Base-by-base conservation (phyloP, 2,888 invertebrate genomes). In the Ferdinandea cuprea region DNA sequence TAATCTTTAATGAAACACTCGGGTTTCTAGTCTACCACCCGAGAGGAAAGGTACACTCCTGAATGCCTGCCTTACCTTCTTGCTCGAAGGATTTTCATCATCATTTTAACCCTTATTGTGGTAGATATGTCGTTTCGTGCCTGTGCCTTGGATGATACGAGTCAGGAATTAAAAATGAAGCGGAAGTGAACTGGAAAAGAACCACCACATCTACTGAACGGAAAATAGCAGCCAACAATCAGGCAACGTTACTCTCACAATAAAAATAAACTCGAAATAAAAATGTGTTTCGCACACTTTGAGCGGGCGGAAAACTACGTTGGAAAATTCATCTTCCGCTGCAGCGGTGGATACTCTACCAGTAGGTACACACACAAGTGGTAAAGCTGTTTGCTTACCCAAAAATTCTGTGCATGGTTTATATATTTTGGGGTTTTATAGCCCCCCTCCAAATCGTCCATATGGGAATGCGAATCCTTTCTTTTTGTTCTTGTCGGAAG, bases 161-260 rank as follows among this genome's bases (percentile, higher is more conserved):
- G 81, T 72, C 56, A 66, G 48, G 77, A 81, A 81, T 81, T 71
- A 81, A 81, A 81, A 81, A 72, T 77, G 48, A 66, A 72, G 71
- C 72, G 65, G 77, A 81, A 81, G 77, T 77, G 77, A 81, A 77
- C 71, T 72, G 71, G 54, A 72, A 81, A 77, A 72, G 81, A 65
- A 71, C 61, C 80, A 28, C 28, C 37, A 59, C 80, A 63, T 6
- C 52, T 48, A 69, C 59, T 66, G 42, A 71, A 77, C 66, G 66
- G 69, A 44, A 81, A 77, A 77, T 58, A 48, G 66, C 71, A 77
- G 66, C 72, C 63, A 76, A 69, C 69, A 81, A 71, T 76, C 77
- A 77, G 46, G 59, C 46, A 77, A 19, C 61, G 52, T 52, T 77
- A 61, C 40, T 40, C 50, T 40, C 58, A 37, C 59, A 66, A 40